Evolutionary conservation across 2,888 invertebrate species (phyloP).

Genomic region (Synergus japonicus): DNA sequence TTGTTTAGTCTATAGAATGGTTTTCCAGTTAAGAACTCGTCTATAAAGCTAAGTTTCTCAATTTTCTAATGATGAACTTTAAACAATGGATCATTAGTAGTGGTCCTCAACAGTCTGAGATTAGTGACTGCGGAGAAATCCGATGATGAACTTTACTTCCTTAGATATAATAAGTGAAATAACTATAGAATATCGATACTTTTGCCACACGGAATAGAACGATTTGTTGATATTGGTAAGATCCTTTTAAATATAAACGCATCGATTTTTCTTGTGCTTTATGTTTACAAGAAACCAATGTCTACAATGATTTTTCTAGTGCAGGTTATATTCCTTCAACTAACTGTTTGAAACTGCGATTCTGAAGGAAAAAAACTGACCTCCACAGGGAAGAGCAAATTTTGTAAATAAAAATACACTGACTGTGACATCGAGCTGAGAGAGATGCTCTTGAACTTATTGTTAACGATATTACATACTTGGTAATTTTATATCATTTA

Average conservation of each 20-base stretch:
- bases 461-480: not conserved
- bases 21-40: not conserved
- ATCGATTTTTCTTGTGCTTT: not conserved
- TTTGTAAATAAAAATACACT: slow-evolving; percentile 21
- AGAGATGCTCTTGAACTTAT: slow-evolving; percentile 8
- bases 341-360: not conserved
- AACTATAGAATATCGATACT: not conserved
- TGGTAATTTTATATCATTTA: slow-evolving; percentile 25
- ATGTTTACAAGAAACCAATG: slow-evolving; percentile 17
- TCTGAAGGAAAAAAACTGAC: slow-evolving; percentile 7
- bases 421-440: slow-evolving; percentile 26
- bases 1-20: slow-evolving; percentile 6
- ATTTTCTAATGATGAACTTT: not conserved
- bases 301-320: slow-evolving; percentile 6
- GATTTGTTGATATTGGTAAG: not conserved
- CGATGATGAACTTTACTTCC: slow-evolving; percentile 21
- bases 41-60: slow-evolving; percentile 23
- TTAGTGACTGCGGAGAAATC: slow-evolving; percentile 14
- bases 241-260: not conserved
- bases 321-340: slow-evolving; percentile 8
- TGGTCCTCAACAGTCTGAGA: not conserved
- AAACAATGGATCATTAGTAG: not conserved
- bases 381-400: not conserved
- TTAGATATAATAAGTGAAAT: not conserved
- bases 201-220: slow-evolving; percentile 24